These are phyloP conservation scores for Diarsia mendica DNA, from an alignment of 2,888 invertebrate species.

Conservation along the genomic window DNA sequence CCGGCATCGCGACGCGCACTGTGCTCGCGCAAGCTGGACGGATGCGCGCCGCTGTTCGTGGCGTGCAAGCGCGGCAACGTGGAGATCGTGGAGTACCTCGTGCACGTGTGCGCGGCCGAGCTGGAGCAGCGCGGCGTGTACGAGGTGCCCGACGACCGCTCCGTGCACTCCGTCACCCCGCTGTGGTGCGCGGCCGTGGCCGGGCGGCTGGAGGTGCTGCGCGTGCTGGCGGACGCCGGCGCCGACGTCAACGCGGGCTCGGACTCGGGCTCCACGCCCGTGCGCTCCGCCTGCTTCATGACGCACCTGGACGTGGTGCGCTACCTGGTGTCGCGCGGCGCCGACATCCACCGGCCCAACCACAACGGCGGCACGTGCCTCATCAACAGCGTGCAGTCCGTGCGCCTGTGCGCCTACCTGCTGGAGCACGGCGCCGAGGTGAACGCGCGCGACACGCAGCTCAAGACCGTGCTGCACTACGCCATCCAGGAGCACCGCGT, in stretches of 20 bases:
- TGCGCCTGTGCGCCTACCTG: constrained; percentile 94
- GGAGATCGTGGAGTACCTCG: constrained; percentile 96
- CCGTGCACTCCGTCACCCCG: constrained; percentile 95
- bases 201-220: constrained; percentile 94
- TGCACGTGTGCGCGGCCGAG: constrained; percentile 95
- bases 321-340: constrained; percentile 94
- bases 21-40: constrained; percentile 92
- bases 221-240: constrained; percentile 94
- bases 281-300: constrained; percentile 98
- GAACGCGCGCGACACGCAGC: constrained; percentile 96
- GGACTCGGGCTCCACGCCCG: constrained; percentile 97
- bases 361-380: constrained; percentile 98
- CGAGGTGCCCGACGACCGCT: constrained; percentile 94
- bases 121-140: constrained; percentile 96
- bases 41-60: constrained; percentile 95
- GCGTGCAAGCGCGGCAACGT: constrained; percentile 95
- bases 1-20: constrained; percentile 92
- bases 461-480: constrained; percentile 97
- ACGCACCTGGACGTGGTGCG: constrained; percentile 95
- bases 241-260: constrained; percentile 96
- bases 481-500: constrained; percentile 94
- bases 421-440: constrained; percentile 94
- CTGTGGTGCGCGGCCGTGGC: constrained; percentile 98
- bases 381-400: constrained; percentile 97
- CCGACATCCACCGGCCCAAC: constrained; percentile 96